phyloP scores from a whole-genome alignment of 2,797 vertebrate genomes.

The Mus spretus region DNA sequence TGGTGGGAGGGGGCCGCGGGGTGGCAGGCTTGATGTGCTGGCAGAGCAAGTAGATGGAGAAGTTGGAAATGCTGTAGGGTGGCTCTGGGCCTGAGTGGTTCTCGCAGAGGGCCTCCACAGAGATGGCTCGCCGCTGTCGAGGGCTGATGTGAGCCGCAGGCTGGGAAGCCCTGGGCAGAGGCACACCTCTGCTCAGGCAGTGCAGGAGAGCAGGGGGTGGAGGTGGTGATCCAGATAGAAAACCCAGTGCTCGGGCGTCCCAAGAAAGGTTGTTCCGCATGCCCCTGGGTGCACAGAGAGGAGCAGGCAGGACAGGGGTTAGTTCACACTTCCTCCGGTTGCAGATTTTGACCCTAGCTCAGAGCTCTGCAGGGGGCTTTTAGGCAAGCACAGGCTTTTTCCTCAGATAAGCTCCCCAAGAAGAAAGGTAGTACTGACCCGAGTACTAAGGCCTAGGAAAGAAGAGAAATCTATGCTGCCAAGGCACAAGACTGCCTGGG shows the following conservation, averaged over 20 bases:
- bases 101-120: constrained; percentile 94
- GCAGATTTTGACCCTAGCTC: constrained; percentile 50
- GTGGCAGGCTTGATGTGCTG: constrained; percentile 91
- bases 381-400: constrained; percentile 47
- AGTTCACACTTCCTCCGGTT: constrained; percentile 43
- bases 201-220: constrained; percentile 90
- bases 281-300: constrained; percentile 89
- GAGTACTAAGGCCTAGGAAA: neutral
- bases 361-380: constrained; percentile 21
- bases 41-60: constrained; percentile 95
- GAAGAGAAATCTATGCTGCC: neutral
- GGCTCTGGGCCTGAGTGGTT: constrained; percentile 90
- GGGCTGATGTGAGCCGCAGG: constrained; percentile 74
- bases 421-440: neutral
- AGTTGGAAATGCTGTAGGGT: constrained; percentile 93
- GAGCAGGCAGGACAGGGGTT: constrained; percentile 48
- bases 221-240: constrained; percentile 90
- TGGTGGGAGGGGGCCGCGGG: constrained; percentile 70
- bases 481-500: neutral
- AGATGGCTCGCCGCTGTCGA: constrained; percentile 74
- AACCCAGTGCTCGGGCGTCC: constrained; percentile 92
- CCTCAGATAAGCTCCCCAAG: constrained; percentile 31
- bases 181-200: constrained; percentile 86
- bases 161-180: constrained; percentile 75
- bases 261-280: constrained; percentile 94